Evolutionary conservation across 2,113 vertebrate genomes (phyloP).

Genomic region (Pomatostomus ruficeps): DNA sequence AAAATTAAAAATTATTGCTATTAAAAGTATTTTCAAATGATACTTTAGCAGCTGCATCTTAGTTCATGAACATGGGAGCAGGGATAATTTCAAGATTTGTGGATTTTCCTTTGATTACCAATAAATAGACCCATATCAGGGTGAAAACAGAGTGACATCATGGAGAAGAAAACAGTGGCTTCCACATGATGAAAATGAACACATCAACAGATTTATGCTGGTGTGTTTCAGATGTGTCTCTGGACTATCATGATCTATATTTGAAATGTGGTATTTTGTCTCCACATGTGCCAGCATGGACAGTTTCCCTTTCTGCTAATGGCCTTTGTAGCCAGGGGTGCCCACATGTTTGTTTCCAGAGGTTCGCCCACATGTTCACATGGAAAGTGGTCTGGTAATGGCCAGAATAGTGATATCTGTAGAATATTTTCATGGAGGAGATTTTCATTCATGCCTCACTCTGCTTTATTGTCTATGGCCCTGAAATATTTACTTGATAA

Average conservation of each 20-base stretch:
- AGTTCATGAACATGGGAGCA: background rate
- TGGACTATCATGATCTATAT: background rate
- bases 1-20: background rate
- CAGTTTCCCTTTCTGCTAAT: background rate
- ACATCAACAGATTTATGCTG: background rate
- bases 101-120: background rate
- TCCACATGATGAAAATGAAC: background rate
- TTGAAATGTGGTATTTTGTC: background rate
- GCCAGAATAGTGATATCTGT: background rate
- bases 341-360: background rate
- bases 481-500: background rate
- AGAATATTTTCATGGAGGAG: background rate
- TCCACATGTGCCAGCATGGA: background rate
- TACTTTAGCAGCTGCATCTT: background rate
- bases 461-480: background rate
- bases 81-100: background rate
- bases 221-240: background rate
- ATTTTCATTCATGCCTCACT: background rate
- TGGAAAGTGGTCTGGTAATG: background rate
- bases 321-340: background rate
- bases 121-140: background rate
- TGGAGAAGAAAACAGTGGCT: accelerated
- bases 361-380: background rate
- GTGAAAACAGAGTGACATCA: background rate
- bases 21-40: background rate